Conservation (phyloP, 2,888 invertebrate genomes). For the Calliphora vomitoria region DNA sequence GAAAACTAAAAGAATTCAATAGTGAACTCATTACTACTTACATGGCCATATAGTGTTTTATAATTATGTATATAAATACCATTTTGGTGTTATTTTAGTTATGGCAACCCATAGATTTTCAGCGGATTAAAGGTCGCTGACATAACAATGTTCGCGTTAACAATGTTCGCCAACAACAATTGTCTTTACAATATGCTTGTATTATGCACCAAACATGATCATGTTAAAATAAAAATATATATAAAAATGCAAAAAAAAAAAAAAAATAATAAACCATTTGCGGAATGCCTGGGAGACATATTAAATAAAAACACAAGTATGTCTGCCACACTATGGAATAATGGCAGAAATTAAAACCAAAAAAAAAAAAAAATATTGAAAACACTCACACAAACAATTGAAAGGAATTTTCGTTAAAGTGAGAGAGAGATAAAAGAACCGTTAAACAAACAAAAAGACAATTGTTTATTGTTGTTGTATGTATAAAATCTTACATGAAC, state of each 20-base stretch:
- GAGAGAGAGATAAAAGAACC: not conserved
- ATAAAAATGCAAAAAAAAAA: constrained; percentile 2
- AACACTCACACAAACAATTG: not conserved
- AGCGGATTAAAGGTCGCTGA: constrained; percentile 62
- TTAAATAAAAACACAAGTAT: constrained; percentile 54
- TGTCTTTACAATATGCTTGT: constrained; percentile 14
- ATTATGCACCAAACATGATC: constrained; percentile 42
- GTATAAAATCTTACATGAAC: constrained; percentile 33
- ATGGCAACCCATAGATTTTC: constrained; percentile 41
- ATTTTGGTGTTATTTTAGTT: constrained; percentile 37
- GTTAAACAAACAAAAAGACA: constrained; percentile 64
- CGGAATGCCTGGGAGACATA: constrained; percentile 62
- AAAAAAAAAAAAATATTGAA: not conserved
- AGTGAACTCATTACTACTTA: constrained; percentile 20
- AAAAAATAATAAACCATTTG: constrained; percentile 50
- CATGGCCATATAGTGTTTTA: not conserved
- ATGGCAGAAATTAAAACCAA: constrained; percentile 20
- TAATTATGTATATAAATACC: constrained; percentile 16
- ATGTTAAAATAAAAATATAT: constrained; percentile 11
- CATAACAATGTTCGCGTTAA: constrained; percentile 47
- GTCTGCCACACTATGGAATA: constrained; percentile 43
- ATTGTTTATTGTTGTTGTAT: constrained; percentile 44
- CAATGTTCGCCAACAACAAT: constrained; percentile 43
- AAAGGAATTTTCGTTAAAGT: constrained; percentile 32
- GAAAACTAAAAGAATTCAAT: not conserved